phyloP scores from a whole-genome alignment of 2,113 vertebrate species.

The Hyperoodon ampullatus region DNA sequence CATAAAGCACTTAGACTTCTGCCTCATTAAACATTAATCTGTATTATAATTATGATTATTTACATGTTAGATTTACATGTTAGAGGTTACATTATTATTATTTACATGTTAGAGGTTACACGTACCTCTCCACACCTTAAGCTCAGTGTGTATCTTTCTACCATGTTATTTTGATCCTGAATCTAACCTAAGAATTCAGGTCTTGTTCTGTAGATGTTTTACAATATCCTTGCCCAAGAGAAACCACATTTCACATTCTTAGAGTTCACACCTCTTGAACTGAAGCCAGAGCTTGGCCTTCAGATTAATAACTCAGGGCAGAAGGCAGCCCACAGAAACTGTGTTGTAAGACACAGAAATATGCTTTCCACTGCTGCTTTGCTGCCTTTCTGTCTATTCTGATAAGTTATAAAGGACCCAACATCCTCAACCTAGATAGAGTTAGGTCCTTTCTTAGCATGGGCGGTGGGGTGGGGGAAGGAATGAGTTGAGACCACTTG shows the following conservation, averaged over 20 bases:
- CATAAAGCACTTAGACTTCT: background rate
- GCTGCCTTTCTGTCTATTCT: slow-evolving; percentile 4
- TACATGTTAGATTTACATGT: background rate
- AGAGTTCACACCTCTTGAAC: slow-evolving; percentile 51
- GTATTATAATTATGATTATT: slow-evolving; percentile 9
- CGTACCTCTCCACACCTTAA: background rate
- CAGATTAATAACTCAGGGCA: slow-evolving; percentile 51
- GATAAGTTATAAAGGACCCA: background rate
- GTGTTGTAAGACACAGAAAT: background rate
- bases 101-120: background rate
- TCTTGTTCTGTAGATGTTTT: slow-evolving; percentile 54
- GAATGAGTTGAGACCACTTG: background rate
- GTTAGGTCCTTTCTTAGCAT: background rate
- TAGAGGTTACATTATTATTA: background rate
- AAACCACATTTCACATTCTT: slow-evolving; percentile 54
- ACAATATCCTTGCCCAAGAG: slow-evolving; percentile 32
- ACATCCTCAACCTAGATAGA: background rate
- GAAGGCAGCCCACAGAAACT: slow-evolving; percentile 23
- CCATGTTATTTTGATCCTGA: slow-evolving; percentile 35
- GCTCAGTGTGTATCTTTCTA: background rate
- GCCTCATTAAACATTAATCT: background rate
- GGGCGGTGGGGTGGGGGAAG: background rate
- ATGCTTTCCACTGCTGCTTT: background rate
- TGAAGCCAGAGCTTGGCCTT: slow-evolving; percentile 41
- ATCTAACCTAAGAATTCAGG: slow-evolving; percentile 55